Conservation (phyloP, 1,140 invertebrate genomes). For the Battus philenor region DNA sequence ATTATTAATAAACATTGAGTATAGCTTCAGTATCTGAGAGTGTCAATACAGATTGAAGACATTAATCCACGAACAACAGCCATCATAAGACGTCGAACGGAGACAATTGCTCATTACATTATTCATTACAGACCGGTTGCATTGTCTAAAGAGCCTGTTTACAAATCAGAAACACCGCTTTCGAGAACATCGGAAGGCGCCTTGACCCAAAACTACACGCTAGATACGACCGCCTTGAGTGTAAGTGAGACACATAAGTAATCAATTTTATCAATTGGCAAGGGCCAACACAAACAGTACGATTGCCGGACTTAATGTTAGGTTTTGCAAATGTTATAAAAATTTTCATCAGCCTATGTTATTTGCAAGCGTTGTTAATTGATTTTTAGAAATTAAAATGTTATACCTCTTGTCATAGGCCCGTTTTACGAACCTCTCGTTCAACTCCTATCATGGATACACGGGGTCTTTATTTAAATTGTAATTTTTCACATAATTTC, state of each 20-base stretch:
- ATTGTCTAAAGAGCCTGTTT: constrained; percentile 19
- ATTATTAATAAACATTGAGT: no score
- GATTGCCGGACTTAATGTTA: no score
- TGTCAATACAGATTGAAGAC: not conserved
- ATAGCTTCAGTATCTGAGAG: no score
- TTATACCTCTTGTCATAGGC: no score
- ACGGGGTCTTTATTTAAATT: no score
- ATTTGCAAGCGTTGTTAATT: no score
- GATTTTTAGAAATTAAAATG: no score
- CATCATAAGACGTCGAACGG: not conserved
- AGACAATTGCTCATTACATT: constrained; percentile 8
- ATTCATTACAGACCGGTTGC: constrained; percentile 13
- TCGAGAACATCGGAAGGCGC: constrained; percentile 26
- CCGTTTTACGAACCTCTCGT: no score
- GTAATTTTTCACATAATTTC: no score
- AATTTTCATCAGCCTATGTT: no score
- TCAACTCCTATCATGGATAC: no score
- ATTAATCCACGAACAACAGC: not conserved
- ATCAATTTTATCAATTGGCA: constrained; percentile 21
- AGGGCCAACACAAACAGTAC: constrained; percentile 3
- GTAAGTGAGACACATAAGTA: constrained; percentile 28
- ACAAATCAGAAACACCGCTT: constrained; percentile 20
- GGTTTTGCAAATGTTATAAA: no score
- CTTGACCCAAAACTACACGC: constrained; percentile 32
- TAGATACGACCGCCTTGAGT: constrained; percentile 32